These are phyloP conservation scores for Oxystoma pomonae DNA, from an alignment of 2,888 invertebrate species.

Conservation along the genomic window DNA sequence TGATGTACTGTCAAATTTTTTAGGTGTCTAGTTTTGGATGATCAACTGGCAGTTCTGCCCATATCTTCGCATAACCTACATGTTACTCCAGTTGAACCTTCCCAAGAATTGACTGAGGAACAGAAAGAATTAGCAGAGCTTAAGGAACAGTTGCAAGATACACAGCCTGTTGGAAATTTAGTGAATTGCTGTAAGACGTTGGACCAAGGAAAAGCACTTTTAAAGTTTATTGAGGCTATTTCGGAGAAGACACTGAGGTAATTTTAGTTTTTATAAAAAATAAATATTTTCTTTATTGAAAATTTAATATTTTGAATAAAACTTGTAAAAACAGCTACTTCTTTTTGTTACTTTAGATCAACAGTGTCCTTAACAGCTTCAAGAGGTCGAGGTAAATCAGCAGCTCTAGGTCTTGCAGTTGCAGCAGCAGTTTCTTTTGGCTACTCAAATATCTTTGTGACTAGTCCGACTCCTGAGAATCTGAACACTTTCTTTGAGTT, in stretches of 20 bases:
- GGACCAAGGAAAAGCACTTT: conserved; percentile 89
- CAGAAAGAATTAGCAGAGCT: conserved; percentile 66
- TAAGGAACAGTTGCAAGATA: conserved; percentile 80
- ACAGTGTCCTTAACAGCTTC: conserved; percentile 95
- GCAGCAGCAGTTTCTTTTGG: conserved; percentile 80
- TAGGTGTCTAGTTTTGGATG: conserved; percentile 86
- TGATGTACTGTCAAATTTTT: too few relatives aligned
- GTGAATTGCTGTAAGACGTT: conserved; percentile 87
- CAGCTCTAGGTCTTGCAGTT: conserved; percentile 90
- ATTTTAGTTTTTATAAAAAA: background rate
- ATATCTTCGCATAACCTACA: conserved; percentile 84
- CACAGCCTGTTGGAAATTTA: conserved; percentile 87
- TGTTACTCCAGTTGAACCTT: conserved; percentile 65
- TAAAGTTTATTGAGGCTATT: conserved; percentile 91
- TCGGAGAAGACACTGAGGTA: conserved; percentile 75
- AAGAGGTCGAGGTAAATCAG: conserved; percentile 97
- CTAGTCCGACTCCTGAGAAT: conserved; percentile 97
- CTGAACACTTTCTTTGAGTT: conserved; percentile 97
- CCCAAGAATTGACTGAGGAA: conserved; percentile 48
- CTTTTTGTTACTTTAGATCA: conserved; percentile 52
- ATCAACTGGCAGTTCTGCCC: conserved; percentile 86
- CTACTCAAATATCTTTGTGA: conserved; percentile 90
- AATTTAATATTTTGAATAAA: too few relatives aligned
- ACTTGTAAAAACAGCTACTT: background rate
- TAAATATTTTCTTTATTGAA: too few relatives aligned